Conservation (phyloP, 2,797 vertebrate species). For the Hafferia zeledoni region DNA sequence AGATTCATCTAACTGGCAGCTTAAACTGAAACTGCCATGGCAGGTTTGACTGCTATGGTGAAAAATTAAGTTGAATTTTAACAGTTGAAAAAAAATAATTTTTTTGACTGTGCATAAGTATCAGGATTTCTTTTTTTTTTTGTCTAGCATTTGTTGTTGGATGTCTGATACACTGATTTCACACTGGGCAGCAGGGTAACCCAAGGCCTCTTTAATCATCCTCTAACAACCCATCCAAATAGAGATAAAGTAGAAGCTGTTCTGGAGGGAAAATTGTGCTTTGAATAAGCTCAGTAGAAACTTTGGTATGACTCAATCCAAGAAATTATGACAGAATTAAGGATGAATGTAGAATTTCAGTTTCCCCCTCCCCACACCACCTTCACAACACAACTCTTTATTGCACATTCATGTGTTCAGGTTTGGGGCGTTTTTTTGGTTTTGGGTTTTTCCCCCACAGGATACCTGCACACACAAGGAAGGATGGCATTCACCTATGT, state of each 20-base stretch:
- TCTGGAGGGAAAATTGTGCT: neutral
- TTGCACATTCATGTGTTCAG: neutral
- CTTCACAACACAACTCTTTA: neutral
- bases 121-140: neutral
- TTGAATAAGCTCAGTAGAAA: neutral
- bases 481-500: neutral
- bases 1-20: neutral
- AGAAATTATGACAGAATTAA: neutral
- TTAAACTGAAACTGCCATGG: neutral
- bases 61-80: neutral
- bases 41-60: neutral
- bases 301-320: neutral
- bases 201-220: neutral
- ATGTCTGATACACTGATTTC: neutral
- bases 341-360: neutral
- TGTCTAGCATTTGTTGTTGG: neutral
- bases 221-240: neutral
- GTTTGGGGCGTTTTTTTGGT: neutral
- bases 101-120: neutral
- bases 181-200: neutral
- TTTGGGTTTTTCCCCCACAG: neutral
- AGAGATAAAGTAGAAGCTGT: neutral
- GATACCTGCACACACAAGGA: neutral
- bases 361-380: neutral
- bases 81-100: neutral